Percentiles rank a stretch among this genome's conserved stretches.
Evolutionary conservation across 2,797 vertebrate genomes (phyloP).

Genomic region (Rhinella marina): DNA sequence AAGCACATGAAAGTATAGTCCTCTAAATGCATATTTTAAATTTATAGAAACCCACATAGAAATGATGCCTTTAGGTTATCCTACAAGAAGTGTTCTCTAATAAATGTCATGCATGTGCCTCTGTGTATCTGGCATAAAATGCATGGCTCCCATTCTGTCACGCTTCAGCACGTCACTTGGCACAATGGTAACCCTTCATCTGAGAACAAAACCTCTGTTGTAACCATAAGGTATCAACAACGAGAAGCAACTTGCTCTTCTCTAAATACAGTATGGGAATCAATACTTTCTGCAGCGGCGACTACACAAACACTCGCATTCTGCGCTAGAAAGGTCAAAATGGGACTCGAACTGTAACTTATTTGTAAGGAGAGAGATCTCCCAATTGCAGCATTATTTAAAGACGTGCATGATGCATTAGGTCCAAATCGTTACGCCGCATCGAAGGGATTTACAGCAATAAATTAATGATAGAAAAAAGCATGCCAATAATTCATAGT

Average conservation of each 20-base stretch:
- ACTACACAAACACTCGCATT: conserved; percentile 19
- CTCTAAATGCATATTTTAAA: not conserved
- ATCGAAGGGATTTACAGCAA: conserved; percentile 44
- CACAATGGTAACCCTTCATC: conserved; percentile 25
- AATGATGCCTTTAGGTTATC: not conserved
- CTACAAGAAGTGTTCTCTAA: not conserved
- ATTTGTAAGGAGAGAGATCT: conserved; percentile 24
- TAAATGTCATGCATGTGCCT: not conserved
- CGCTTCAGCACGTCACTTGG: conserved; percentile 23
- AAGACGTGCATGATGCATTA: conserved; percentile 31
- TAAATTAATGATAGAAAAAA: conserved; percentile 52
- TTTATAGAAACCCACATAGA: not conserved
- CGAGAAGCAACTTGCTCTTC: conserved; percentile 15
- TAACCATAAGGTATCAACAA: conserved; percentile 43
- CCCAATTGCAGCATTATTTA: conserved; percentile 31
- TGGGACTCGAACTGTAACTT: conserved; percentile 5
- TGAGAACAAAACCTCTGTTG: conserved; percentile 26
- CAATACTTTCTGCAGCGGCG: conserved; percentile 19
- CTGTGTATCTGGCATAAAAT: not conserved
- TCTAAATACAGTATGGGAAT: conserved; percentile 32
- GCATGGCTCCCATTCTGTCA: conserved; percentile 7
- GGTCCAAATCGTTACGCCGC: conserved; percentile 6
- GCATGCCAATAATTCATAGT: conserved; percentile 52
- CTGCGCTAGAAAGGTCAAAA: conserved; percentile 26
- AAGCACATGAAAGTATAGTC: too few species aligned